Evolutionary conservation across 2,113 vertebrate species (phyloP), one percentile per base, ranked within the genome.

Genomic region (Trichomycterus rosablanca): DNA sequence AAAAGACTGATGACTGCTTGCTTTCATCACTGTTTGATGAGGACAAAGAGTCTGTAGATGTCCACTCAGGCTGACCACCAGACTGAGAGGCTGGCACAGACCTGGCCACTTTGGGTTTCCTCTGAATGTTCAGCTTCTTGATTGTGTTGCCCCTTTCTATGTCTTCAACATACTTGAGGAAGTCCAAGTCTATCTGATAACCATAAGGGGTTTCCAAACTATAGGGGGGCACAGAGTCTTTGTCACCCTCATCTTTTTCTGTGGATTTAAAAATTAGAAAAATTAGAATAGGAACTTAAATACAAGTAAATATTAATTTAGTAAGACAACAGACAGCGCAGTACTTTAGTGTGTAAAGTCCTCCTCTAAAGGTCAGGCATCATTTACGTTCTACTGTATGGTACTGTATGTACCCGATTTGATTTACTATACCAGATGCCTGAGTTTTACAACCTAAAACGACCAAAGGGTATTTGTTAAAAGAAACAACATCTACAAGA

Each of bases 181-280:
- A 98, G 78, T 98, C 95, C 83, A 98, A 82, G 80, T 98, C 96
- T 77, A 98, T 65, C 75, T 98, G 95, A 74, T 89, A 98, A 67
- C 96, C 96, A 0, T 98, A 98, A n/a, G 96, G 95, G 1, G 95
- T 98, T 78, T 98, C 95, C 88, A 98, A 89, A 81, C 88, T 93
- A 76, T 97, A 98, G 1, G 89, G 85, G 23, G 84, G 86, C 68
- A 83, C 88, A 44, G 76, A 78, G 45, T 88, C 89, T 80, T 88
- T 91, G 62, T 90, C 88, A 71, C 86, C 84, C 53, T 89, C 88
- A 73, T 85, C 80, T 80, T 87, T 88, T 81, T 85, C 95, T 98
- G 68, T 32, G 75, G 80, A 44, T 8, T 5, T 26, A 8, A 24
- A 10, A 59, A 18, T 24, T 6, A 28, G 1, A 48, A 8, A 39